phyloP scores from a whole-genome alignment of 2,888 invertebrate genomes.

The Aphelenchoides bicaudatus region DNA sequence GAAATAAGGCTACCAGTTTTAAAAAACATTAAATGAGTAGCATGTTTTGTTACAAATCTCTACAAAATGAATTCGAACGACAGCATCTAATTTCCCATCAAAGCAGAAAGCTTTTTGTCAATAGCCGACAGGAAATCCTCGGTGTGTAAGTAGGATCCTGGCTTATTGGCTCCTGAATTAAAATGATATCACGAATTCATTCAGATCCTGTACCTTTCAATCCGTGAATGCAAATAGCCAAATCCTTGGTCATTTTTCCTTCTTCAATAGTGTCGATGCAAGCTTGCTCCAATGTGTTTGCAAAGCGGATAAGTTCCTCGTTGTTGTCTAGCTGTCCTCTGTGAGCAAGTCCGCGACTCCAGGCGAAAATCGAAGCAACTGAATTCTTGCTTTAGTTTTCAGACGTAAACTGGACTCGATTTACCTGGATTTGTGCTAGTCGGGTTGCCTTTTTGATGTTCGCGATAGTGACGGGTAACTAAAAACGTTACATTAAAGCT shows the following conservation, averaged over 20 bases:
- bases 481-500: too few species aligned
- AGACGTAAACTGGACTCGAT: too few species aligned
- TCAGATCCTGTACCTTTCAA: conserved; percentile 66
- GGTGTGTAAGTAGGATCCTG: conserved; percentile 71
- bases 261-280: conserved; percentile 78
- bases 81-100: conserved; percentile 36
- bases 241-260: conserved; percentile 83
- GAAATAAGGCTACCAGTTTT: too few species aligned
- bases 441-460: conserved; percentile 75
- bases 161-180: too few species aligned
- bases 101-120: conserved; percentile 69
- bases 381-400: too few species aligned
- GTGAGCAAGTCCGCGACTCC: conserved; percentile 88
- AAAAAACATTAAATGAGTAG: too few species aligned
- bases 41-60: too few species aligned
- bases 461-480: conserved; percentile 80
- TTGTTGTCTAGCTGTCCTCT: conserved; percentile 90
- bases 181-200: too few species aligned
- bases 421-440: conserved; percentile 99
- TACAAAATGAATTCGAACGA: too few species aligned
- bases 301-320: conserved; percentile 68
- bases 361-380: conserved; percentile 97
- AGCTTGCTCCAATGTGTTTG: conserved; percentile 73
- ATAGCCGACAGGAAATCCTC: conserved; percentile 81
- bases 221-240: conserved; percentile 81